These are phyloP conservation scores for Leptodactylus fallax DNA, from an alignment of 2,797 vertebrate species.

Conservation along the genomic window DNA sequence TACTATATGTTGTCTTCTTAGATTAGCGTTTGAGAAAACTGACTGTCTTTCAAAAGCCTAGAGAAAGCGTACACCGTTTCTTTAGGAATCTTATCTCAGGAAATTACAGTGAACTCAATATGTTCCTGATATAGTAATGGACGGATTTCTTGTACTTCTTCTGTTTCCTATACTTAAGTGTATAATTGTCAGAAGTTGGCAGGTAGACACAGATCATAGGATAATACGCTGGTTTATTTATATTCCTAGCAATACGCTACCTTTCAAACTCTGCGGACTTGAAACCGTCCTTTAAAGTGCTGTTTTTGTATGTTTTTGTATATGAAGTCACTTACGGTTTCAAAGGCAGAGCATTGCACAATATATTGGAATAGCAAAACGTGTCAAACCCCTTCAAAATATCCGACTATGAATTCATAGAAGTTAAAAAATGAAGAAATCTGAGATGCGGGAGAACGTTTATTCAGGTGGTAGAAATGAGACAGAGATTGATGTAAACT, in stretches of 20 bases:
- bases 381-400: constrained; percentile 38
- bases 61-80: background rate
- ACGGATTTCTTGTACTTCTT: background rate
- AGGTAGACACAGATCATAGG: background rate
- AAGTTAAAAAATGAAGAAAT: constrained; percentile 67
- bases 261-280: background rate
- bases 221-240: constrained; percentile 21
- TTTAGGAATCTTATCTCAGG: background rate
- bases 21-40: background rate
- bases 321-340: background rate
- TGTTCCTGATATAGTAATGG: constrained; percentile 1
- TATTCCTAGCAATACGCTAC: constrained; percentile 21
- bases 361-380: background rate
- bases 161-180: background rate
- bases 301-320: background rate
- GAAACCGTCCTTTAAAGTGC: background rate
- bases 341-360: background rate
- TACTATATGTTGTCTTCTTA: background rate
- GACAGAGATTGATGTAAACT: constrained; percentile 79
- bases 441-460: constrained; percentile 78
- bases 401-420: constrained; percentile 41
- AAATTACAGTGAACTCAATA: background rate
- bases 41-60: background rate
- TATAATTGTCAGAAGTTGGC: constrained; percentile 17
- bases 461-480: constrained; percentile 89